Evolutionary conservation across 2,113 vertebrate species (phyloP).

Genomic region (Xenopus laevis): DNA sequence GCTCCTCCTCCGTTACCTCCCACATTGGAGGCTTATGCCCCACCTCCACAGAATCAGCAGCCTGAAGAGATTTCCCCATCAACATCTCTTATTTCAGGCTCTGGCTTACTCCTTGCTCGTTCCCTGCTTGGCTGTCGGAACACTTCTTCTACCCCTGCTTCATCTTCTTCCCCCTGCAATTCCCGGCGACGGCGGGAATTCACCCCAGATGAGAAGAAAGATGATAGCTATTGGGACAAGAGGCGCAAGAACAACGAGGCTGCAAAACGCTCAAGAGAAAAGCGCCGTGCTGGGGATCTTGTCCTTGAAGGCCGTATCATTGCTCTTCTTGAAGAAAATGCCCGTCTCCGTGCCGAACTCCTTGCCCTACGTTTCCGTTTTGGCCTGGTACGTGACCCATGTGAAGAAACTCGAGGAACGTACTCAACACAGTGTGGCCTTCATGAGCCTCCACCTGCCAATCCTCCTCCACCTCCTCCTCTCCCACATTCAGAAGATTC

Average conservation of each 20-base stretch:
- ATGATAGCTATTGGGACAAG: slow-evolving; percentile 82
- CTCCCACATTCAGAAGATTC: slow-evolving; percentile 72
- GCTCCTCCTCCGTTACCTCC: neutral
- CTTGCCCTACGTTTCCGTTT: slow-evolving; percentile 77
- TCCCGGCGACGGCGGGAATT: slow-evolving; percentile 72
- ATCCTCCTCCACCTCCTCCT: slow-evolving; percentile 38
- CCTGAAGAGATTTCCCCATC: slow-evolving; percentile 4
- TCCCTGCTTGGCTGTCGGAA: slow-evolving; percentile 61
- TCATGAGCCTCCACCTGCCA: slow-evolving; percentile 21
- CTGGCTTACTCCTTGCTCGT: slow-evolving; percentile 67
- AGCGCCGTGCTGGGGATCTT: slow-evolving; percentile 75
- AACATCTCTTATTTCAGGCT: slow-evolving; percentile 62
- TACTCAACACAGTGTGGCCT: slow-evolving; percentile 14
- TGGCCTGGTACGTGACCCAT: slow-evolving; percentile 71
- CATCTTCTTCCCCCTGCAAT: slow-evolving; percentile 55
- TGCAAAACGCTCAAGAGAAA: slow-evolving; percentile 77
- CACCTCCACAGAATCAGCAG: slow-evolving; percentile 66
- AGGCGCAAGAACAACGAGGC: slow-evolving; percentile 82
- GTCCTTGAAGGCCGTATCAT: slow-evolving; percentile 75
- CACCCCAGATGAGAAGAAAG: slow-evolving; percentile 74
- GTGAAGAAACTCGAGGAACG: slow-evolving; percentile 54
- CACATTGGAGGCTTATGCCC: slow-evolving; percentile 48
- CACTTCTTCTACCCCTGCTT: slow-evolving; percentile 53
- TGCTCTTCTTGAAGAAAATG: slow-evolving; percentile 77
- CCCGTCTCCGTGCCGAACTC: slow-evolving; percentile 72